Conservation (phyloP, 1,140 invertebrate genomes). For the Thaumatotibia leucotreta region DNA sequence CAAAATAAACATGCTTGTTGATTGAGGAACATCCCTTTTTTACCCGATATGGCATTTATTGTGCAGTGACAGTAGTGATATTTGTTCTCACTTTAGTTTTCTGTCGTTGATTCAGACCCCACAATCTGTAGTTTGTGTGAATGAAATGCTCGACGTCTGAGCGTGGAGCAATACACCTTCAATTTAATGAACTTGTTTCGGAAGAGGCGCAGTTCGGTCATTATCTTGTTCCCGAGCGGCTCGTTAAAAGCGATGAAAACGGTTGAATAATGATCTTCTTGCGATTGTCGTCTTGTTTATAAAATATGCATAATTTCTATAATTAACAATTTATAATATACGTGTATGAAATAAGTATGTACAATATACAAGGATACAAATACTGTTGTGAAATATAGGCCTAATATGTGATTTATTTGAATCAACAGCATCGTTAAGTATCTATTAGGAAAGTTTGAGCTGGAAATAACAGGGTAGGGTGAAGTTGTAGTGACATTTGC, state of each 20-base stretch:
- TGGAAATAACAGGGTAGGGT: not conserved
- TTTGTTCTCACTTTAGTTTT: too few species aligned
- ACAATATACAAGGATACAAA: too few species aligned
- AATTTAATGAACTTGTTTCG: conserved; percentile 38
- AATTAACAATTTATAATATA: not conserved
- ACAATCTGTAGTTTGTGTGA: not conserved
- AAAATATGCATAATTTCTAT: not conserved
- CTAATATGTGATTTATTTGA: too few species aligned
- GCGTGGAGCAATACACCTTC: conserved; percentile 18
- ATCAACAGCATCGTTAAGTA: not conserved
- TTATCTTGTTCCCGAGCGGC: not conserved
- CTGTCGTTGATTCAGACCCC: too few species aligned
- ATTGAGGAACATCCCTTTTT: too few species aligned
- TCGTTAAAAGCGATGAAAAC: not conserved
- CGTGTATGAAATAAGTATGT: too few species aligned
- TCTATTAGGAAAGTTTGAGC: not conserved
- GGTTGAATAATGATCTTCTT: not conserved
- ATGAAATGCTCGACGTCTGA: not conserved
- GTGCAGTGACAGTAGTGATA: too few species aligned
- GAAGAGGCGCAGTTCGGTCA: not conserved
- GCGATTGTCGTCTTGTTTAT: not conserved
- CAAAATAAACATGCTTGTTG: too few species aligned
- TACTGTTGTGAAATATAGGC: too few species aligned
- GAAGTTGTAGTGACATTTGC: not conserved
- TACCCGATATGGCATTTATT: too few species aligned